A percentile compares a stretch with the other conserved stretches of the same genome.
phyloP scores from a whole-genome alignment of 2,797 vertebrate species.

The Rallus crepitans region DNA sequence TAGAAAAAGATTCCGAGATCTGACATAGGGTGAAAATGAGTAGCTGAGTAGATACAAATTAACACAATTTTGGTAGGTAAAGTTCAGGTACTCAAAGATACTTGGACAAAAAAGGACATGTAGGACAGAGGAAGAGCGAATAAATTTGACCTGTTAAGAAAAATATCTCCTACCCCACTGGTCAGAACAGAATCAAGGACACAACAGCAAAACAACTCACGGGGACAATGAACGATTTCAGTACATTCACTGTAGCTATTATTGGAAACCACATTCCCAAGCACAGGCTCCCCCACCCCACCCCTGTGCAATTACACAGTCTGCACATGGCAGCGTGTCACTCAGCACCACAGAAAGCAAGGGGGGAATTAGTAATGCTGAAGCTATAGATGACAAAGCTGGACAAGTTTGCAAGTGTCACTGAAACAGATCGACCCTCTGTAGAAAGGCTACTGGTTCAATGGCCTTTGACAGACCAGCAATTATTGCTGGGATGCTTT shows the following conservation, averaged over 20 bases:
- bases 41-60: background rate
- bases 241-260: background rate
- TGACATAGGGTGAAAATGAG: background rate
- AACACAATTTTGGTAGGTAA: background rate
- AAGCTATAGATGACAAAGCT: background rate
- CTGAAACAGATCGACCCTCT: slow-evolving; percentile 1
- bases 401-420: slow-evolving; percentile 15
- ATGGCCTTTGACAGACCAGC: slow-evolving; percentile 30
- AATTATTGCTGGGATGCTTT: background rate
- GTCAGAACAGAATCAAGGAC: background rate
- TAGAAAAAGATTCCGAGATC: background rate
- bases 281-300: background rate
- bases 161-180: background rate
- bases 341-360: background rate
- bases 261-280: background rate
- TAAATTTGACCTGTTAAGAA: background rate
- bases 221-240: background rate
- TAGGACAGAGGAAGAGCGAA: background rate
- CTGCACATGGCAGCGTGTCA: background rate
- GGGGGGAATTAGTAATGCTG: background rate
- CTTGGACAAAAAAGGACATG: background rate
- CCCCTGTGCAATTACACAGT: background rate
- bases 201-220: background rate
- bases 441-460: background rate
- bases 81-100: background rate